Percentiles rank a stretch among this genome's conserved stretches.
phyloP scores from a whole-genome alignment of 1,140 invertebrate species.

The Lepidurus packardi region DNA sequence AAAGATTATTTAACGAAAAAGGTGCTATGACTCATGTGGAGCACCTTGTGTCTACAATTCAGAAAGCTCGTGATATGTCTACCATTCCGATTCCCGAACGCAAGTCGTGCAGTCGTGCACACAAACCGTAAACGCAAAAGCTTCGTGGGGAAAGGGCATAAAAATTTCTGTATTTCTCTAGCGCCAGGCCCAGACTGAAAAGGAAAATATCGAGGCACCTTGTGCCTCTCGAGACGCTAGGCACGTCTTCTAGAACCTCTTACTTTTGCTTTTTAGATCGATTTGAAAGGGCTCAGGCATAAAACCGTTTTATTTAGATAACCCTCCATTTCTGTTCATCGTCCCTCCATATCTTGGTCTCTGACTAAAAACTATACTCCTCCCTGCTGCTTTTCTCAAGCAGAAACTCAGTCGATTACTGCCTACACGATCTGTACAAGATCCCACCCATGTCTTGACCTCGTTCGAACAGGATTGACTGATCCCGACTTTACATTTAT shows the following conservation, averaged over 20 bases:
- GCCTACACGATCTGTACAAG: neutral
- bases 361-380: neutral
- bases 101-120: neutral
- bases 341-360: neutral
- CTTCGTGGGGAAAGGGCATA: neutral
- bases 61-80: no score
- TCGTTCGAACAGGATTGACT: no score
- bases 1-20: no score
- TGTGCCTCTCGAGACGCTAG: neutral
- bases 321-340: neutral
- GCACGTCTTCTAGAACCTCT: slow-evolving; percentile 1
- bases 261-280: slow-evolving; percentile 20
- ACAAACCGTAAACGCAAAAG: neutral
- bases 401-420: neutral
- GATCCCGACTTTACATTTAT: no score
- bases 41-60: no score
- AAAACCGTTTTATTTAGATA: slow-evolving; percentile 1
- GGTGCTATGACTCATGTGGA: no score
- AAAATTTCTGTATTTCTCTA: neutral
- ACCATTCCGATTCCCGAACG: neutral
- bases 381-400: neutral
- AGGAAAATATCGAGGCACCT: neutral
- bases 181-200: neutral
- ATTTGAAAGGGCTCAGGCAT: neutral
- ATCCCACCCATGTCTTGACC: no score